Base-by-base conservation (phyloP, 2,113 vertebrate genomes). In the Ochotona curzoniae region DNA sequence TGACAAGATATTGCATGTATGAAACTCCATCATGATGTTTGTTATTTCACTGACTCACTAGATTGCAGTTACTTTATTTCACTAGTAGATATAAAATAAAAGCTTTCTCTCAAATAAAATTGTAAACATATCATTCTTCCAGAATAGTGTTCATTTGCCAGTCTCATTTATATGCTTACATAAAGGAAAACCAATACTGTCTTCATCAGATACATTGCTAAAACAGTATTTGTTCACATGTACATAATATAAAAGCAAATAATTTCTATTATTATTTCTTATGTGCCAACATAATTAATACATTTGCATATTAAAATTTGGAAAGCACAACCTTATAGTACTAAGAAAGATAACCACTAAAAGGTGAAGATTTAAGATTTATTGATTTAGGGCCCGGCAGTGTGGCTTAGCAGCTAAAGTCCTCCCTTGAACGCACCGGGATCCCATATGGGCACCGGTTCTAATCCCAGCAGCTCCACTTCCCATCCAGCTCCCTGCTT, bases 131-230 rank as follows among this genome's bases (percentile, higher is more conserved):
- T 44, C 70, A 8, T 89, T 1, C 17, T 84, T 18, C 49, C n/a
- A 91, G 21, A 92, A 26, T 67, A 86, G 84, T 89, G 32, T 25
- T n/a, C 84, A 20, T 26, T 90, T 96, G 47, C 23, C 28, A 85
- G 17, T 82, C 47, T 2, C 28, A 93, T 85, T 69, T 35, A 60
- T 23, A 60, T 87, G 8, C 67, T 74, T 25, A 49, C 5, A 8
- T 51, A 5, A 61, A 38, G 14, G 35, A 61, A 71, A 67, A 66
- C 51, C 91, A 93, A 25, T n/a, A 83, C 12, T 79, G 1, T n/a
- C 26, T 76, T 63, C 15, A 38, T 78, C 67, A 75, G 35, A 74
- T 25, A 76, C 21, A 17, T n/a, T 80, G 14, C 30, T 88, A 66
- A 79, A 84, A 89, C 25, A 71, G 17, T 44, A 83, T 80, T 87